These are phyloP conservation scores for Anser cygnoides DNA, from an alignment of 2,113 vertebrate species.

Conservation along the genomic window DNA sequence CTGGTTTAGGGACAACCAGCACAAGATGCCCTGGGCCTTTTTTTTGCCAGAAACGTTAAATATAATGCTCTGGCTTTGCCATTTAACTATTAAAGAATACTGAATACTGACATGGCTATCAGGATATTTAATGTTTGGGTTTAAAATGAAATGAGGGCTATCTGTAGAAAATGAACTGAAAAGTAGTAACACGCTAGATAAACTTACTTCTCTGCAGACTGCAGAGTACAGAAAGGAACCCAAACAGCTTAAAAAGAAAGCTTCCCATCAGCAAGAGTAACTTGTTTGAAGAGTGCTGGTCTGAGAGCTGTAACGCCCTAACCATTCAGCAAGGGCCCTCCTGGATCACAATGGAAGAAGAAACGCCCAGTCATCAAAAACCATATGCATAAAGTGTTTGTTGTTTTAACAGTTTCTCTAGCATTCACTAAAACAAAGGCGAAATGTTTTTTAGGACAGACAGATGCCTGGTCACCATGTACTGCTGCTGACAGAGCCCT, in stretches of 20 bases:
- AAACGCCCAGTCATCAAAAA: neutral
- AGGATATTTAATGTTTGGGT: neutral
- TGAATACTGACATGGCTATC: neutral
- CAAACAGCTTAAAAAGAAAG: neutral
- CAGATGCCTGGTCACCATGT: neutral
- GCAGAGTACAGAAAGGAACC: neutral
- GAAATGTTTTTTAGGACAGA: neutral
- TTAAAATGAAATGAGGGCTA: neutral
- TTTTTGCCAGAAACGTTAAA: neutral
- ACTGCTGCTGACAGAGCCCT: neutral
- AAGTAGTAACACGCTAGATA: neutral
- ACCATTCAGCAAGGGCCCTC: neutral
- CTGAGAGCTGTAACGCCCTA: neutral
- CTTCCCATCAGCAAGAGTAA: neutral
- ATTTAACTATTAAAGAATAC: neutral
- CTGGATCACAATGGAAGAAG: neutral
- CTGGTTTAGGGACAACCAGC: neutral
- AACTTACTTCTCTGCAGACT: neutral
- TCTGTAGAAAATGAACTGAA: neutral
- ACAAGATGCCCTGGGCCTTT: neutral
- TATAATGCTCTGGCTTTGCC: neutral
- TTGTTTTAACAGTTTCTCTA: neutral
- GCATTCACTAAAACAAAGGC: neutral
- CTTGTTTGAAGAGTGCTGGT: neutral
- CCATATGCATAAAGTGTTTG: neutral